phyloP scores from a whole-genome alignment of 2,797 vertebrate species.

The Phylloscopus collybita region DNA sequence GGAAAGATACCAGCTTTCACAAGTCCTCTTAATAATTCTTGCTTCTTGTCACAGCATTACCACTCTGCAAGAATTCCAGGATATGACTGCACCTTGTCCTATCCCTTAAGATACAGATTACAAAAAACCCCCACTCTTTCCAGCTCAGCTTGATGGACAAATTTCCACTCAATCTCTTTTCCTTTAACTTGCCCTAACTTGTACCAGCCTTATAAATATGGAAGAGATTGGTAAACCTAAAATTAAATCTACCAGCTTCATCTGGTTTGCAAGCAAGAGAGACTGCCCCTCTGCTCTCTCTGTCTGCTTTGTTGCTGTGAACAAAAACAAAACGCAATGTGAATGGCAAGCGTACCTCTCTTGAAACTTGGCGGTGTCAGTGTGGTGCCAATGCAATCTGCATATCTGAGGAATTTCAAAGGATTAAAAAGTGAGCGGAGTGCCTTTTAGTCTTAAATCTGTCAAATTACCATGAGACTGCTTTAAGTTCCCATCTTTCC shows the following conservation, averaged over 20 bases:
- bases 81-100: background rate
- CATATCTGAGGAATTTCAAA: background rate
- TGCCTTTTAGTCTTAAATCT: background rate
- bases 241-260: conserved; percentile 20
- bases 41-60: conserved; percentile 20
- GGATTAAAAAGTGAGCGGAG: background rate
- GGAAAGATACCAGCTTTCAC: conserved; percentile 25
- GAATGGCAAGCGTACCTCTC: background rate
- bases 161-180: conserved; percentile 2
- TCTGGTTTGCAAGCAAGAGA: background rate
- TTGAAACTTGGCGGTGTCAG: background rate
- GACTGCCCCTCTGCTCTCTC: background rate
- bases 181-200: conserved; percentile 7
- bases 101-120: background rate
- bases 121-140: background rate
- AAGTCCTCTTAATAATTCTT: conserved; percentile 24
- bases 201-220: conserved; percentile 43
- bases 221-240: background rate
- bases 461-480: background rate
- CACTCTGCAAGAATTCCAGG: background rate
- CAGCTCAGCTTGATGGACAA: background rate
- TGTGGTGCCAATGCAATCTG: background rate
- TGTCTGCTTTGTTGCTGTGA: background rate
- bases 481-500: background rate
- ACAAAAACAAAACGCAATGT: background rate